These are phyloP conservation scores for Hemiprocne comata DNA, from an alignment of 2,113 vertebrate genomes.

Conservation along the genomic window DNA sequence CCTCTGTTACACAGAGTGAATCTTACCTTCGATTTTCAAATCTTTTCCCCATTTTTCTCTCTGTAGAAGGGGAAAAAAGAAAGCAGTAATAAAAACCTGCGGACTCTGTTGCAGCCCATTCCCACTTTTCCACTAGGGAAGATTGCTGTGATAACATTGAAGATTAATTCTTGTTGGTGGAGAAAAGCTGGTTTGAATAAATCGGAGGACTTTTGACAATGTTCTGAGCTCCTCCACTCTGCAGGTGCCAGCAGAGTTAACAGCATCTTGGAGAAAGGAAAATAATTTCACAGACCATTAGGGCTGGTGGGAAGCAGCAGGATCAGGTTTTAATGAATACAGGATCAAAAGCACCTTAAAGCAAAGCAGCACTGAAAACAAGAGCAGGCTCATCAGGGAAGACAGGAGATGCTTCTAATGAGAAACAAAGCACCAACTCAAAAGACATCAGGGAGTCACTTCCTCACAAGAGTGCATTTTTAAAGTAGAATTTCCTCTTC, in stretches of 20 bases:
- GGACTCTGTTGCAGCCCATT: neutral
- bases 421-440: slow-evolving; percentile 70
- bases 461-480: slow-evolving; percentile 56
- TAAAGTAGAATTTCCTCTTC: slow-evolving; percentile 65
- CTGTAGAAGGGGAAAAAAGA: neutral
- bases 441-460: slow-evolving; percentile 52
- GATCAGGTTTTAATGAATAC: slow-evolving; percentile 67
- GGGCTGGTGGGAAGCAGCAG: slow-evolving; percentile 63
- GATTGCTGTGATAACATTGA: neutral
- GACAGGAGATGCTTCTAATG: slow-evolving; percentile 51
- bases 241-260: slow-evolving; percentile 35
- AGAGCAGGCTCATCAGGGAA: slow-evolving; percentile 64
- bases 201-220: neutral
- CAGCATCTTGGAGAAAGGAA: slow-evolving; percentile 9
- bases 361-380: slow-evolving; percentile 63
- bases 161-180: neutral
- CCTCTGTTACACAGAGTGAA: neutral
- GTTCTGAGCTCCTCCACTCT: neutral
- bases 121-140: neutral
- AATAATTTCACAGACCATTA: slow-evolving; percentile 49
- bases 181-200: neutral
- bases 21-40: neutral
- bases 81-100: neutral
- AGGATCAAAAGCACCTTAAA: slow-evolving; percentile 74
- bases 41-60: slow-evolving; percentile 49